Evolutionary conservation across 2,888 invertebrate species (phyloP).

Genomic region (Celastrina argiolus): DNA sequence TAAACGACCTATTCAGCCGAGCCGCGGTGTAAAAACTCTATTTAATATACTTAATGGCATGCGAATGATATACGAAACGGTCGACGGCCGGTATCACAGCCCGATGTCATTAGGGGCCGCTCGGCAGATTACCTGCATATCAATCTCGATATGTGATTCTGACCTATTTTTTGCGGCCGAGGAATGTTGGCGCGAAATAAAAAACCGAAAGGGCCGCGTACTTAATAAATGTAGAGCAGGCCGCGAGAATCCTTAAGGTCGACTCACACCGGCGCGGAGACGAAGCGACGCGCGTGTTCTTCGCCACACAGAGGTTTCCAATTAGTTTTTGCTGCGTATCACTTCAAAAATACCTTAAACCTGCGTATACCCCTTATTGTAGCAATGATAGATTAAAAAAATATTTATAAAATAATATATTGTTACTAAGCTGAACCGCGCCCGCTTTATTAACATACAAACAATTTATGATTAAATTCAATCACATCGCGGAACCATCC

Average conservation of each 20-base stretch:
- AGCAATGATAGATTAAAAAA: no score
- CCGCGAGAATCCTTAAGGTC: background rate
- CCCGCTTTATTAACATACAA: no score
- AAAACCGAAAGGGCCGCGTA: background rate
- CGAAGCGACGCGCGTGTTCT: no score
- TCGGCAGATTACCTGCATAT: conserved; percentile 16
- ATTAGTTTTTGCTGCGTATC: no score
- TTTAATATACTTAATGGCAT: conserved; percentile 36
- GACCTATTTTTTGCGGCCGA: conserved; percentile 7
- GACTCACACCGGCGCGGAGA: no score
- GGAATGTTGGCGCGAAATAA: background rate
- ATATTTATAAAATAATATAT: no score
- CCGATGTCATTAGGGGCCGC: background rate
- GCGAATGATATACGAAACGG: conserved; percentile 34
- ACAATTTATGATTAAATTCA: no score
- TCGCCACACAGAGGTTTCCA: no score
- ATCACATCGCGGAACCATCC: no score
- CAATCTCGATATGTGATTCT: conserved; percentile 9
- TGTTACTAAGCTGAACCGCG: no score
- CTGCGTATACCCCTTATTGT: no score
- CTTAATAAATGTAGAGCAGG: background rate
- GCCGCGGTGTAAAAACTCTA: conserved; percentile 47
- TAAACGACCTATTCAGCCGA: conserved; percentile 63
- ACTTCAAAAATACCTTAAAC: no score
- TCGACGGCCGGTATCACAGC: conserved; percentile 12